These are phyloP conservation scores for Drosophila sordidula DNA, from an alignment of 2,888 invertebrate species.

Conservation along the genomic window DNA sequence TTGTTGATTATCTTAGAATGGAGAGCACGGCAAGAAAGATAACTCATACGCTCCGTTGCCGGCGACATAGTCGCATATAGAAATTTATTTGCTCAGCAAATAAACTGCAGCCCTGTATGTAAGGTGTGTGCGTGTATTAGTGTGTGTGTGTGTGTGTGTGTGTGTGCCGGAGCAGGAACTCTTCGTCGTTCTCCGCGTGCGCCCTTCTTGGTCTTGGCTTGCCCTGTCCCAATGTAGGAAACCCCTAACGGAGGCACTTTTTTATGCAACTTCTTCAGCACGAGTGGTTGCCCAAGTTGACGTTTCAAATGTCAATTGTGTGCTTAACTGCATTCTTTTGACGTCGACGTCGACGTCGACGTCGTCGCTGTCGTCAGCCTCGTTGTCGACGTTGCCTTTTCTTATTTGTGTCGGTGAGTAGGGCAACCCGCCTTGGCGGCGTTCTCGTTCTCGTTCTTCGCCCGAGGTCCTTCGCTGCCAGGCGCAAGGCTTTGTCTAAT, in stretches of 20 bases:
- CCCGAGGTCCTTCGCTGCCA: conserved; percentile 26
- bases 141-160: conserved; percentile 21
- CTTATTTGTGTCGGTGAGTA: conserved; percentile 62
- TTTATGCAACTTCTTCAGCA: conserved; percentile 81
- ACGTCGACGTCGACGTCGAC: conserved; percentile 56
- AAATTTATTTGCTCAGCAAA: conserved; percentile 82
- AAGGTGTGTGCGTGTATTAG: background rate
- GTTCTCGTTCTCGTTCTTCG: conserved; percentile 5
- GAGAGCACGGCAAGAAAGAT: conserved; percentile 75
- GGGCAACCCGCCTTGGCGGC: conserved; percentile 47
- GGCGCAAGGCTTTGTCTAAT: conserved; percentile 55
- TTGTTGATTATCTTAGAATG: conserved; percentile 78
- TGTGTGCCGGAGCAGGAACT: conserved; percentile 18
- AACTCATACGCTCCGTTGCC: conserved; percentile 74
- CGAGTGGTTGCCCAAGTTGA: conserved; percentile 79
- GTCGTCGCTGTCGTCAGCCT: conserved; percentile 37
- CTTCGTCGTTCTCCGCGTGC: conserved; percentile 2
- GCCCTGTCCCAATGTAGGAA: conserved; percentile 47
- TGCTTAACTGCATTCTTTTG: conserved; percentile 81
- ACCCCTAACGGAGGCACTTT: conserved; percentile 78
- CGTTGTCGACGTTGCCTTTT: conserved; percentile 47
- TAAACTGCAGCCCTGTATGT: conserved; percentile 60
- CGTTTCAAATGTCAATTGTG: conserved; percentile 84
- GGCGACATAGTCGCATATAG: conserved; percentile 46
- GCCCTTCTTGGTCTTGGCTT: conserved; percentile 27